These are phyloP conservation scores for Linepithema humile DNA, from an alignment of 1,140 invertebrate genomes.

Conservation along the genomic window DNA sequence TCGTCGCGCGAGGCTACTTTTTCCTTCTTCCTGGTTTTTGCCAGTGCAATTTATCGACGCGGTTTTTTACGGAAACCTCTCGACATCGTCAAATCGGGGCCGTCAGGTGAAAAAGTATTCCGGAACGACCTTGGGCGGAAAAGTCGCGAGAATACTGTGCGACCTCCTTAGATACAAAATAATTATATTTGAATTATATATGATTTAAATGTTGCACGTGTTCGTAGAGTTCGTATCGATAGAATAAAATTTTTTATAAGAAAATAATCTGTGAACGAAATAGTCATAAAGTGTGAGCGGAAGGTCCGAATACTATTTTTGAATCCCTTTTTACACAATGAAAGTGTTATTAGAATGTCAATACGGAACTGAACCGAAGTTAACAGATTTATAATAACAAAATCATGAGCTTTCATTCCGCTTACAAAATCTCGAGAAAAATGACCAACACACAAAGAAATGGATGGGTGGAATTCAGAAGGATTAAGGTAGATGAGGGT, in stretches of 20 bases:
- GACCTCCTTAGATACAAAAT: neutral
- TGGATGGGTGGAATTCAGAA: conserved; percentile 1
- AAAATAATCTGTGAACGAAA: neutral
- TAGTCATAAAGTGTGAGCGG: neutral
- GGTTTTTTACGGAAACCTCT: conserved; percentile 12
- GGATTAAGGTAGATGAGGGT: conserved; percentile 36
- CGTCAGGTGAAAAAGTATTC: neutral
- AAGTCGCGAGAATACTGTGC: neutral
- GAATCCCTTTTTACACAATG: neutral
- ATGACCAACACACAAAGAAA: neutral
- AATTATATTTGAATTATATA: too few relatives aligned
- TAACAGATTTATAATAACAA: too few relatives aligned
- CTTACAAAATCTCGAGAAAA: conserved; percentile 21
- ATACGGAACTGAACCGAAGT: neutral
- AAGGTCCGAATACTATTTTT: neutral
- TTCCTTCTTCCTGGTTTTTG: conserved; percentile 11
- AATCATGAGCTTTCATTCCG: neutral
- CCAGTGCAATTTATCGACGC: conserved; percentile 44
- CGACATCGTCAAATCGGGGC: neutral
- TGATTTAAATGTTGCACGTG: neutral
- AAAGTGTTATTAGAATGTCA: neutral
- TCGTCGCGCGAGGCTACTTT: neutral
- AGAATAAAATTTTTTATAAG: too few relatives aligned
- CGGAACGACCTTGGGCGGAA: neutral
- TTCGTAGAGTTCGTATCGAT: neutral